Evolutionary conservation across 2,113 vertebrate genomes (phyloP).

Genomic region (Vimba vimba): DNA sequence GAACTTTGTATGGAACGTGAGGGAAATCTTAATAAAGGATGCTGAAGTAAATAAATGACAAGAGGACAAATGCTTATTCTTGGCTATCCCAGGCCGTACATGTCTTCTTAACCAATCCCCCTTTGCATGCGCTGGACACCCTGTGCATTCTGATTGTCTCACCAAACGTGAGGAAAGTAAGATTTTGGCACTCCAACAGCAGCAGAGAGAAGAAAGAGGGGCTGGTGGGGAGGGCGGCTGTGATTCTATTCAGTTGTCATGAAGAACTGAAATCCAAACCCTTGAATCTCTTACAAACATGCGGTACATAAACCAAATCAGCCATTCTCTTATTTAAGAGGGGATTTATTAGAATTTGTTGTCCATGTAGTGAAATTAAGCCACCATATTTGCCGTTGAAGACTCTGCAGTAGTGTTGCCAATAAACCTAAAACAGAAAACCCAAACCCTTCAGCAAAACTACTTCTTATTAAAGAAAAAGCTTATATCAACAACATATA

Average conservation of each 20-base stretch:
- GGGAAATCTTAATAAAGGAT: slow-evolving; percentile 75
- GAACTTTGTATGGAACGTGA: slow-evolving; percentile 81
- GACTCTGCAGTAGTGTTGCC: neutral
- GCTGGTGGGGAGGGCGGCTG: neutral
- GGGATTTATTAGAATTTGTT: neutral
- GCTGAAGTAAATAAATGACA: slow-evolving; percentile 62
- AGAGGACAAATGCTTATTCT: slow-evolving; percentile 70
- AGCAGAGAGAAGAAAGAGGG: neutral
- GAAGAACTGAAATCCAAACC: slow-evolving; percentile 12
- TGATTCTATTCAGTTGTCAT: slow-evolving; percentile 46
- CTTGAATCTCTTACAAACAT: neutral
- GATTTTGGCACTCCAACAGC: slow-evolving; percentile 20
- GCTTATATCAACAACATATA: neutral
- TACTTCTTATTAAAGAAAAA: neutral
- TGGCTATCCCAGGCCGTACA: slow-evolving; percentile 18
- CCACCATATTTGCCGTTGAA: neutral
- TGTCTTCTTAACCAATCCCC: slow-evolving; percentile 20
- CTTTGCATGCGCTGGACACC: neutral
- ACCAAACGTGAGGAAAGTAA: slow-evolving; percentile 23
- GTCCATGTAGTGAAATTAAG: neutral
- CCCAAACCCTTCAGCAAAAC: neutral
- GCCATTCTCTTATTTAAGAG: neutral
- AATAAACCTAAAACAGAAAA: neutral
- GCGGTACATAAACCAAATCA: neutral
- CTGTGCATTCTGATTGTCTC: slow-evolving; percentile 39